A percentile compares a stretch with the other conserved stretches of the same genome.
These are phyloP conservation scores for Ditula angustiorana DNA, from an alignment of 2,888 invertebrate genomes.

Conservation along the genomic window DNA sequence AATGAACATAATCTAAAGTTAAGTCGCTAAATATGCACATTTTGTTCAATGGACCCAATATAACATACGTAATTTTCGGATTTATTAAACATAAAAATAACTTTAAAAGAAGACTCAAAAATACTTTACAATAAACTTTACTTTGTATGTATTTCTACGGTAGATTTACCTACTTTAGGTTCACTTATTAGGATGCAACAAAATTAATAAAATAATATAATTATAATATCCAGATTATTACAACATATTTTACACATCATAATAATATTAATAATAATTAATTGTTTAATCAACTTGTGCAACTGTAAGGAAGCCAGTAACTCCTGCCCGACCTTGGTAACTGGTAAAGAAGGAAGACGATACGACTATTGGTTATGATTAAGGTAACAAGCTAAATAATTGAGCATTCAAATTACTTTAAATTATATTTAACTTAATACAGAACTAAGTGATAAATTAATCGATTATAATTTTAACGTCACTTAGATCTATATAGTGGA, in stretches of 20 bases:
- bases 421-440: conserved; percentile 12
- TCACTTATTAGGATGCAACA: not conserved
- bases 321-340: conserved; percentile 57
- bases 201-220: not conserved
- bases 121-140: not conserved
- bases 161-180: not conserved
- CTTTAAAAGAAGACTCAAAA: not conserved
- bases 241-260: not conserved
- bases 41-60: not conserved
- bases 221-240: not conserved
- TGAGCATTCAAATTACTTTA: conserved; percentile 49
- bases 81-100: not conserved
- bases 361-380: conserved; percentile 52
- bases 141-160: not conserved
- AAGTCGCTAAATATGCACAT: not conserved
- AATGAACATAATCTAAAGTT: conserved; percentile 13
- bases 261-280: not conserved
- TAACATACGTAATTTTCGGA: not conserved
- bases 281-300: too few species aligned
- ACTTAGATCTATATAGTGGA: conserved; percentile 57
- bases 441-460: conserved; percentile 41
- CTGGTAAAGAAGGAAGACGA: conserved; percentile 70
- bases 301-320: not conserved
- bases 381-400: conserved; percentile 65
- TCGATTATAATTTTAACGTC: conserved; percentile 32